A percentile compares a stretch with the other conserved stretches of the same genome.
These are phyloP conservation scores for Glaucidium brasilianum DNA, from an alignment of 2,113 vertebrate species.

Conservation along the genomic window DNA sequence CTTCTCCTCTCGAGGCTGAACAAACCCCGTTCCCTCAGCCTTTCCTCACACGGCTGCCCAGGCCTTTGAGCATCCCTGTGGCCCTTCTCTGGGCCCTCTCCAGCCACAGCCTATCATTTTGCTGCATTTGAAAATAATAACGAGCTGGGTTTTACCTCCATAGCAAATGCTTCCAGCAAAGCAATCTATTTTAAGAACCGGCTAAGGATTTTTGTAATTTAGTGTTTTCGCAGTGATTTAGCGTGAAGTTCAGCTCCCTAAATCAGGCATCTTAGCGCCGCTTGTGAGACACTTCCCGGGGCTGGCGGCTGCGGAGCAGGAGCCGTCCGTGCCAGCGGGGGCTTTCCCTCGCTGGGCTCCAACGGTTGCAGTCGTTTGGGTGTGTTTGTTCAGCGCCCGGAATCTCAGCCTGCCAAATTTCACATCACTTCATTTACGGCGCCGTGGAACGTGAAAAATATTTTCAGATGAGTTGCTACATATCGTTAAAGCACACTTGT, in stretches of 20 bases:
- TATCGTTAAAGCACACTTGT: neutral
- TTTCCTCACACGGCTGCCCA: too few relatives aligned
- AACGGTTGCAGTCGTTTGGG: accelerated
- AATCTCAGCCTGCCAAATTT: neutral
- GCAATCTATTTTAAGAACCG: neutral
- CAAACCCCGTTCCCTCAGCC: too few relatives aligned
- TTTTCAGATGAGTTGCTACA: neutral
- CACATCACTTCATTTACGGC: neutral
- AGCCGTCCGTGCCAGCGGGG: accelerated
- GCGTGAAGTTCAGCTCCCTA: accelerated
- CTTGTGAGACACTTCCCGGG: neutral
- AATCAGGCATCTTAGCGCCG: neutral
- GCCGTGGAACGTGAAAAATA: neutral
- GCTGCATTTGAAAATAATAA: neutral
- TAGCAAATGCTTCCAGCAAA: neutral
- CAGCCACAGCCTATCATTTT: neutral
- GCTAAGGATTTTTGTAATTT: neutral
- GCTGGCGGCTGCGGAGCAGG: neutral
- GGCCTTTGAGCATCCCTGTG: too few relatives aligned
- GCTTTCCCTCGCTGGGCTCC: neutral
- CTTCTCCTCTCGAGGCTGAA: too few relatives aligned
- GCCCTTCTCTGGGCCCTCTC: too few relatives aligned
- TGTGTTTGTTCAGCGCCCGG: neutral
- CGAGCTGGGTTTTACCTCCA: neutral
- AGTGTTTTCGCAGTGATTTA: neutral